These are phyloP conservation scores for Caerostris darwini DNA, from an alignment of 1,140 invertebrate genomes.

Conservation along the genomic window DNA sequence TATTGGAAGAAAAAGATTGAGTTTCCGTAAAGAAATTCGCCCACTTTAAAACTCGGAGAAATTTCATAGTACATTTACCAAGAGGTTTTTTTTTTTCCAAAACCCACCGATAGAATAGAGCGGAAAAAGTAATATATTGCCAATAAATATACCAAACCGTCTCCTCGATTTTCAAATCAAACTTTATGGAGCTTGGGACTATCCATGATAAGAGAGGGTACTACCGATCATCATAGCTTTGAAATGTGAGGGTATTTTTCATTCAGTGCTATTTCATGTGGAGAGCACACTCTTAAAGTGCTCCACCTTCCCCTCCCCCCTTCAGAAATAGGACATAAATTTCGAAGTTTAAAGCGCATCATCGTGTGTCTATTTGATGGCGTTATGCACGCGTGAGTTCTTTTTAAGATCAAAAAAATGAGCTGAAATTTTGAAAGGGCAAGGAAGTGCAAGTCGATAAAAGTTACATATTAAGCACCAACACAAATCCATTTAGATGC, in stretches of 20 bases:
- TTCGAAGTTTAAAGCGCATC: neutral
- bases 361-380: conserved; percentile 27
- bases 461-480: no score
- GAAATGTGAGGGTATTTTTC: conserved; percentile 56
- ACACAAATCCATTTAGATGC: no score
- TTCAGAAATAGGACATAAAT: neutral
- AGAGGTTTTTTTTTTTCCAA: neutral
- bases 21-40: neutral
- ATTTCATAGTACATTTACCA: conserved; percentile 50
- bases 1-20: neutral
- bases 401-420: neutral
- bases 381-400: neutral
- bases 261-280: conserved; percentile 32
- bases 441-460: no score
- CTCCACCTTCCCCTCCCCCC: neutral
- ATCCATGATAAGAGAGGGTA: conserved; percentile 28
- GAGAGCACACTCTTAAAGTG: conserved; percentile 37
- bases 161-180: conserved; percentile 57
- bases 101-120: neutral
- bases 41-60: neutral
- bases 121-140: conserved; percentile 32
- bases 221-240: conserved; percentile 49
- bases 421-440: no score
- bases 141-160: conserved; percentile 59
- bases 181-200: conserved; percentile 42